Conservation (phyloP, 2,113 vertebrate species). For the Pantherophis guttatus region DNA sequence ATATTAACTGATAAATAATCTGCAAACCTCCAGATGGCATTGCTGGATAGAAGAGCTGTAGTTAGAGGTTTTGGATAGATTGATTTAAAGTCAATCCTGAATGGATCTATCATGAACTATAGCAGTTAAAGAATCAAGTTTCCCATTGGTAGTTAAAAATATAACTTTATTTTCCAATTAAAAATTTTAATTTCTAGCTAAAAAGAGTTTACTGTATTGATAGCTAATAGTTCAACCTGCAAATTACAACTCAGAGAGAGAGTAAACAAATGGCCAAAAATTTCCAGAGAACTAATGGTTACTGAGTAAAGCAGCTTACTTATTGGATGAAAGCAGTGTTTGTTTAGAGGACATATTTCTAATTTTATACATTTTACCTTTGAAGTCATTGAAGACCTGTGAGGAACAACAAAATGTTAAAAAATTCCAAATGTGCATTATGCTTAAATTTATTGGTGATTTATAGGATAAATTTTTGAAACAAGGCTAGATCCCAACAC, state of each 20-base stretch:
- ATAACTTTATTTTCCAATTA: not conserved
- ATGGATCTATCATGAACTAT: not conserved
- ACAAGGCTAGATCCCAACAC: not conserved
- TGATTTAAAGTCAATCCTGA: not conserved
- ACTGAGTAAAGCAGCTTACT: not conserved
- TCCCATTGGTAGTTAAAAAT: not conserved
- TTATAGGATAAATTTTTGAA: not conserved
- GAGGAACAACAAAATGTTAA: not conserved
- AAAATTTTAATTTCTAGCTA: not conserved
- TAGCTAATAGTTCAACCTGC: not conserved
- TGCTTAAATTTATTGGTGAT: not conserved
- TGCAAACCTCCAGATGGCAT: not conserved
- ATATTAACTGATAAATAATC: not conserved
- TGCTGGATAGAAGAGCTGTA: not conserved
- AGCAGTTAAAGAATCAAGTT: not conserved
- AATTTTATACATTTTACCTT: not conserved
- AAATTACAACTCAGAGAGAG: not conserved
- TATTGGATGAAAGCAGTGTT: not conserved
- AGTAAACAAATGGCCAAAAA: not conserved
- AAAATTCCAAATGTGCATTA: not conserved
- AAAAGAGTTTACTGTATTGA: not conserved
- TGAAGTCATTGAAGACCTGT: not conserved
- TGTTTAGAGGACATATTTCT: not conserved
- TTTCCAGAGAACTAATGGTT: not conserved
- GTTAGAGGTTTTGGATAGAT: not conserved